These are phyloP conservation scores for Trichogramma evanescens DNA, from an alignment of 2,888 invertebrate genomes.

Conservation along the genomic window DNA sequence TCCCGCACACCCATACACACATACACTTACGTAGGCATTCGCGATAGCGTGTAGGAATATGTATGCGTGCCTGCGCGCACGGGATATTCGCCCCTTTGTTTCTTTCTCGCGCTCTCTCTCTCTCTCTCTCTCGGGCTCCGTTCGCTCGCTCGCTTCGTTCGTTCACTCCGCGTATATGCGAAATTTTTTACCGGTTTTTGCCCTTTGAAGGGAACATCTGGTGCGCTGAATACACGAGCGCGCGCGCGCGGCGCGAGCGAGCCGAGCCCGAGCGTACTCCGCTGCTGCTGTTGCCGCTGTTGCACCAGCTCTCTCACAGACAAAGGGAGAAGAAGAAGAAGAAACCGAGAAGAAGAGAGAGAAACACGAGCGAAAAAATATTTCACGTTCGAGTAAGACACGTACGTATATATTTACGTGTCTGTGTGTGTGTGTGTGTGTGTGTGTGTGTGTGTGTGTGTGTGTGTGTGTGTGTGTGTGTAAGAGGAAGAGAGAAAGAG, in stretches of 20 bases:
- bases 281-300: too few species aligned
- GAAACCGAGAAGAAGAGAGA: slow-evolving; percentile 1
- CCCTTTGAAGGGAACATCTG: slow-evolving; percentile 18
- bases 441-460: background rate
- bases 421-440: background rate
- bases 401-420: background rate
- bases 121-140: background rate
- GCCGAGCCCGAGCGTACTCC: background rate
- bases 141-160: slow-evolving; percentile 2
- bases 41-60: too few species aligned
- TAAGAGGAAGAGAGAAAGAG: background rate
- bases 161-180: background rate
- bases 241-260: background rate
- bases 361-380: background rate
- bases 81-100: slow-evolving; percentile 15
- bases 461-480: background rate
- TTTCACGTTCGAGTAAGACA: background rate
- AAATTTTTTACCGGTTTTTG: slow-evolving; percentile 18
- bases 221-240: slow-evolving; percentile 13
- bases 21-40: background rate
- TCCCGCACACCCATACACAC: background rate
- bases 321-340: background rate
- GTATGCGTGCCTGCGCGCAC: background rate
- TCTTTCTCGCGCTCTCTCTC: slow-evolving; percentile 7
- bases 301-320: background rate